phyloP scores from a whole-genome alignment of 2,113 vertebrate genomes.

The Oryctolagus cuniculus region DNA sequence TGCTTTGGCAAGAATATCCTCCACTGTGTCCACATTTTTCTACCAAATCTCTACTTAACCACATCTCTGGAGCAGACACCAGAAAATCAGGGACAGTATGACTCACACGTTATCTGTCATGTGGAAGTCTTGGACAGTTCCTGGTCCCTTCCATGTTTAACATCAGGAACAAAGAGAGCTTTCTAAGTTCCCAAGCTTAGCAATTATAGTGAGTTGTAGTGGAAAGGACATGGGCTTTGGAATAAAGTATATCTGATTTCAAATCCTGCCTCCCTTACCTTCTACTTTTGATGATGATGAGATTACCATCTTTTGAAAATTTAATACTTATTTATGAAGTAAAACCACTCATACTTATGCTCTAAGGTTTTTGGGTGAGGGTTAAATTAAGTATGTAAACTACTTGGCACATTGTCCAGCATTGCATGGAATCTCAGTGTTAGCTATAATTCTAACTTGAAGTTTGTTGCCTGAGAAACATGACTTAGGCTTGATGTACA shows the following conservation, averaged over 20 bases:
- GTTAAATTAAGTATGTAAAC: conserved; percentile 47
- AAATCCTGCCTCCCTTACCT: not conserved
- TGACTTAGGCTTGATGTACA: not conserved
- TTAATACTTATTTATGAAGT: conserved; percentile 18
- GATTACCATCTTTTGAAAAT: conserved; percentile 13
- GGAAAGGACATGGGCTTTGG: not conserved
- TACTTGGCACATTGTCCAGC: not conserved
- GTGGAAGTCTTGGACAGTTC: not conserved
- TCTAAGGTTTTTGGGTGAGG: not conserved
- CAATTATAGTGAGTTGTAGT: not conserved
- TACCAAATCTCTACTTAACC: conserved; percentile 67
- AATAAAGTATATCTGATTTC: conserved; percentile 28
- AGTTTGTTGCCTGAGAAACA: not conserved
- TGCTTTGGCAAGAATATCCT: conserved; percentile 30
- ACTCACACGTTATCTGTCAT: not conserved
- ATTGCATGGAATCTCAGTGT: not conserved
- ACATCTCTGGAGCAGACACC: conserved; percentile 67
- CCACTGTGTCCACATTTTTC: not conserved
- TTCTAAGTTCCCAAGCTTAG: not conserved
- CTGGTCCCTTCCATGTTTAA: not conserved
- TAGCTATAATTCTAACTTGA: conserved; percentile 27
- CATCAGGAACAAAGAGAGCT: conserved; percentile 6
- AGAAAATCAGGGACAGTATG: conserved; percentile 50
- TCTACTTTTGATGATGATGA: not conserved
- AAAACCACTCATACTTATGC: not conserved